Evolutionary conservation across 2,113 vertebrate genomes (phyloP), one percentile per base, ranked within the genome.

Genomic region (Desmodus rotundus): DNA sequence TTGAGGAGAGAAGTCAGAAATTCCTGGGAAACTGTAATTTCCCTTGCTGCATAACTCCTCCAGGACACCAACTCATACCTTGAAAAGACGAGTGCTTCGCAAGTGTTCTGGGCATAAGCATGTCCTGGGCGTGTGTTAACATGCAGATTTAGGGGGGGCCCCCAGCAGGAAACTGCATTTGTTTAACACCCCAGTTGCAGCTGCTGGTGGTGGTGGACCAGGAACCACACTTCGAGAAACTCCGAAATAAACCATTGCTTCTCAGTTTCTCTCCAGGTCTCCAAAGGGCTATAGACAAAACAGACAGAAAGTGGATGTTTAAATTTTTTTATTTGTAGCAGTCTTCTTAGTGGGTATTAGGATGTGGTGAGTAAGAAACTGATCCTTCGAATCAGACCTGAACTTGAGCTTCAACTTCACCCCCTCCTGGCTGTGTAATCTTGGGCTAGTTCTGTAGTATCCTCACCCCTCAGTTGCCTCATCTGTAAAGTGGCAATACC

Each of bases 1-100:
- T 73, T 94, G 73, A 93, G 73, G 81, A 93, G 50, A 85, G 78
- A 68, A 87, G 19, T 74, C 82, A 73, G 86, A 54, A 91, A 31
- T 63, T 54, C 19, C 73, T 61, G 41, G 58, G 47, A 73, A 73
- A 74, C 10, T 1, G 7, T 65, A 8, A 67, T 76, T 54, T 73
- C 67, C 38, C n/a, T 81, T 5, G 7, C 19, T 12, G 76, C 38
- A 52, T 7, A 10, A 52, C 80, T 85, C 61, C 80, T 54, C 17
- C 36, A 19, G 91, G 77, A 90, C 4, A 11, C 36, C 43, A 45
- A 14, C 17, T 5, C 43, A 26, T 2, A 33, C 58, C 65, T 54
- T 74, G 92, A 61, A 78, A 74, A 89, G 73, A 68, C 2, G 13
- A 45, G 12, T 20, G n/a, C 5, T 36, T 43, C 78, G 85, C 72